Base-by-base conservation (phyloP, 64 coral and sea anemone species). In the Anthopleura sola region DNA sequence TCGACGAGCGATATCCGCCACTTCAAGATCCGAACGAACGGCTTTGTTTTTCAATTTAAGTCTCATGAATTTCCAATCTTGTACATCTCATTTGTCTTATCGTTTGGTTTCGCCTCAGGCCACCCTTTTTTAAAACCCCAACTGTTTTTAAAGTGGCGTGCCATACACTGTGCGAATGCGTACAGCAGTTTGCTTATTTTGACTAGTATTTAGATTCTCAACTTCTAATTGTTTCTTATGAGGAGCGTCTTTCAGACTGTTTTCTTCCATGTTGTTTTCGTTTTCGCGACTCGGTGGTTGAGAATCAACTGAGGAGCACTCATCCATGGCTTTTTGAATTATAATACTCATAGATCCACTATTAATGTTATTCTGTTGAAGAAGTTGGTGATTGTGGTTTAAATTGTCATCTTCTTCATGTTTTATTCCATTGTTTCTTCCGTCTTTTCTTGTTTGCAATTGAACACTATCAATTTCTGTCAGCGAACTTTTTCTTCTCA, bases 401-500 rank as follows among this genome's bases (percentile, higher is more conserved):
- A 9, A 33, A 16, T 16, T 71, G 7, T 26, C 19, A 33, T 34
- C 29, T 29, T 33, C 66, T 34, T 34, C 5, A 13, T 79, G 36
- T 79, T 44, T 48, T 2, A 23, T 40, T 6, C 15, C 76, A 3
- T 21, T 17, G 37, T 79, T 79, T 26, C 24, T 47, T n/a, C 13
- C 36, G 13, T 38, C 47, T 38, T 71, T 71, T 71, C 29, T 71
- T 2, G 14, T 11, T 28, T 71, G 66, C 13, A 71, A 34, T 3
- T 13, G 76, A 37, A 47, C 76, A 12, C 76, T 79, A 48, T 79
- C 76, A 15, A 79, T 6, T n/a, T 79, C 76, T 33, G 82, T 60
- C 29, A 21, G 17, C 14, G 82, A 58, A 60, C 82, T 83, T 83
- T 29, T 50, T 12, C 80, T 36, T 49, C 82, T 0, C 14, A 79